Conservation (phyloP, 2,797 vertebrate species). For the Lophura swinhoii region DNA sequence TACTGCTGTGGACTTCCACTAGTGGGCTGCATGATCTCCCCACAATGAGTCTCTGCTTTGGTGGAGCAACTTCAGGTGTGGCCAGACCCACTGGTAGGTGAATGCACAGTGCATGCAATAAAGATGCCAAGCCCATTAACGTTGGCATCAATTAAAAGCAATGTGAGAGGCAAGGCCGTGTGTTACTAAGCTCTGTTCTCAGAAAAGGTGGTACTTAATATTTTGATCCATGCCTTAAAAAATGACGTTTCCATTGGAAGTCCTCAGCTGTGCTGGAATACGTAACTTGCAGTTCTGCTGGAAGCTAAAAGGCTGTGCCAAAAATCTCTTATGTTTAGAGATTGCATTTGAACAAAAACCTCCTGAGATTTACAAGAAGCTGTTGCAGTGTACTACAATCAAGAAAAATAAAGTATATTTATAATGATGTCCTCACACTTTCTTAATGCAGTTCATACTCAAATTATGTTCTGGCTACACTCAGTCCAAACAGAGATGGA, state of each 20-base stretch:
- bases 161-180: neutral
- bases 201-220: neutral
- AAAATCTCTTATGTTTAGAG: neutral
- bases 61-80: neutral
- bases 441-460: neutral
- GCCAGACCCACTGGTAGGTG: neutral
- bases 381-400: neutral
- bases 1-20: neutral
- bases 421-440: neutral
- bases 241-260: neutral
- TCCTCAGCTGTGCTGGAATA: neutral
- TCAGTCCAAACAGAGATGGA: neutral
- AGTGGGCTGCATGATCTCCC: neutral
- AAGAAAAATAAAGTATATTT: neutral
- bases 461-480: accelerated
- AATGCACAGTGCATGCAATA: neutral
- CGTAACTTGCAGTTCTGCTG: neutral
- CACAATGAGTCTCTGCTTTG: neutral
- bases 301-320: neutral
- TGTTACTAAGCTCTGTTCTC: neutral
- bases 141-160: neutral
- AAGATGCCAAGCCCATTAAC: neutral
- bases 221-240: neutral
- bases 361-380: neutral
- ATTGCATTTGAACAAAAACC: neutral